phyloP scores from a whole-genome alignment of 1,140 invertebrate species.

The Euura saliciscinereae region DNA sequence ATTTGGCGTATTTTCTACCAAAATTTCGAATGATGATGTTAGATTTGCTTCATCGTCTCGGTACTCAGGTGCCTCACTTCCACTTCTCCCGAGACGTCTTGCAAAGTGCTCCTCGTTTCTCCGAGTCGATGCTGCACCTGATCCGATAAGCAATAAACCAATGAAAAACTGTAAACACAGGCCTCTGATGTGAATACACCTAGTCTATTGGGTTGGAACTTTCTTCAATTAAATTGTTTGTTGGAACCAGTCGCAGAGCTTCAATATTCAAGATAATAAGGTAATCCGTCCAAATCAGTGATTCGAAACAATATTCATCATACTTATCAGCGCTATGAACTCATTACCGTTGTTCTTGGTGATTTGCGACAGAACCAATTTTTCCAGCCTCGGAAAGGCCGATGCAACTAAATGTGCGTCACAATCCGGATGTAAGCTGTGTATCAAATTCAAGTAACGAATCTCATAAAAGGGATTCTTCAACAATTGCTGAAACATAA shows the following conservation, averaged over 20 bases:
- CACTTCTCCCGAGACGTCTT: neutral
- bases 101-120: neutral
- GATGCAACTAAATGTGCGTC: neutral
- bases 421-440: neutral
- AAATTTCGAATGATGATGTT: neutral
- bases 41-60: neutral
- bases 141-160: neutral
- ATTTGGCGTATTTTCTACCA: neutral
- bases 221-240: neutral
- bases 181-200: too few species aligned
- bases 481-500: neutral
- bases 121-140: neutral
- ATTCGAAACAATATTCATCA: neutral
- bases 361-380: neutral
- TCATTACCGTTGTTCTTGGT: neutral
- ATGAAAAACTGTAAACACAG: too few species aligned
- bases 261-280: neutral
- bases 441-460: neutral
- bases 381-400: neutral
- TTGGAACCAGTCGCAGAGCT: neutral
- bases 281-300: neutral
- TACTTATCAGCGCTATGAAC: neutral
- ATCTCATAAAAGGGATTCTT: neutral
- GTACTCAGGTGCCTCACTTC: neutral
- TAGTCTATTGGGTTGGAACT: neutral